phyloP scores from a whole-genome alignment of 1,140 invertebrate species.

The Argopecten irradians region DNA sequence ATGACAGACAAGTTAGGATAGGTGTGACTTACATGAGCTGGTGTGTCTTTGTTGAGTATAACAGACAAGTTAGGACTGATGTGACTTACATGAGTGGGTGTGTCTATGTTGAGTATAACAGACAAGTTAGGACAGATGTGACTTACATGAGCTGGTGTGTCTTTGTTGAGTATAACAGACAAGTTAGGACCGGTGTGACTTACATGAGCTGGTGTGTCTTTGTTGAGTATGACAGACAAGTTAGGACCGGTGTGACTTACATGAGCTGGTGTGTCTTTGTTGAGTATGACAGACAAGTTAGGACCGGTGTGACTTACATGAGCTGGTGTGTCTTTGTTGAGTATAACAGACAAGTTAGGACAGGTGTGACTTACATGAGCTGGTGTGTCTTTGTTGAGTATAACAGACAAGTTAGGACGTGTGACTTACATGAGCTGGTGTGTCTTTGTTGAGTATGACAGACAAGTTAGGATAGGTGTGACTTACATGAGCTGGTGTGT shows the following conservation, averaged over 20 bases:
- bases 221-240: too few relatives aligned
- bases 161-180: not conserved
- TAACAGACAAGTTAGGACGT: not conserved
- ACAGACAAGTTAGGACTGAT: too few relatives aligned
- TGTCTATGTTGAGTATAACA: too few relatives aligned
- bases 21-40: too few relatives aligned
- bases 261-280: not conserved
- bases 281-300: not conserved
- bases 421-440: slow-evolving; percentile 12
- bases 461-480: too few relatives aligned
- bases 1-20: too few relatives aligned
- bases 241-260: not conserved
- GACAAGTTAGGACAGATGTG: too few relatives aligned
- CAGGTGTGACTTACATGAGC: not conserved
- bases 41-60: too few relatives aligned
- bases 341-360: not conserved
- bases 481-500: not conserved
- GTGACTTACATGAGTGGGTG: too few relatives aligned
- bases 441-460: not conserved
- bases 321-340: not conserved
- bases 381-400: not conserved
- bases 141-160: not conserved
- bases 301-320: not conserved
- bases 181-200: not conserved
- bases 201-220: not conserved